These are phyloP conservation scores for Oxyteleia sp. DNA, from an alignment of 2,888 invertebrate species.

Conservation along the genomic window DNA sequence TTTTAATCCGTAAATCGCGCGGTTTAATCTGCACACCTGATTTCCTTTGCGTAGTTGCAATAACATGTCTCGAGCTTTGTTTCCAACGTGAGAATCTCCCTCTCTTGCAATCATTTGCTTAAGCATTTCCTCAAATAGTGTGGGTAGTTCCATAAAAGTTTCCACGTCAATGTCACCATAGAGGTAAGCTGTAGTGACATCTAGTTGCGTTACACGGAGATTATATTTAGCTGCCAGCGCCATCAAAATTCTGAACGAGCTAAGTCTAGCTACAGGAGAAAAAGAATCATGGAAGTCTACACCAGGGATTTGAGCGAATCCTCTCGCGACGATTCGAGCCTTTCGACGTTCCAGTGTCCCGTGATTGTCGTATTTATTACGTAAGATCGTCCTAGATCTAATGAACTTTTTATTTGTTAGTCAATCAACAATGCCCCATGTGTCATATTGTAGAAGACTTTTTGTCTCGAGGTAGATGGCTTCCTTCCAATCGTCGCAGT, in stretches of 20 bases:
- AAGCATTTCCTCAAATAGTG: neutral
- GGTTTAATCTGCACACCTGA: slow-evolving; percentile 16
- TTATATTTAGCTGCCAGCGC: slow-evolving; percentile 58
- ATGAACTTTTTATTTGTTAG: no score
- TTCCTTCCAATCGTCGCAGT: no score
- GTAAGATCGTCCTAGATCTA: no score
- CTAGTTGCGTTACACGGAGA: slow-evolving; percentile 11
- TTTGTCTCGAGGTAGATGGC: no score
- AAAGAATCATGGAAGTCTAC: slow-evolving; percentile 70
- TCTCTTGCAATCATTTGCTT: neutral
- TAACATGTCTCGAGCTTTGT: neutral
- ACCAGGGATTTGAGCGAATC: slow-evolving; percentile 69
- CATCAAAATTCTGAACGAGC: slow-evolving; percentile 59
- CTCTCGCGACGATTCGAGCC: slow-evolving; percentile 72
- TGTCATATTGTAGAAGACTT: no score
- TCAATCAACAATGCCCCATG: no score
- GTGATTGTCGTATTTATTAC: slow-evolving; percentile 58
- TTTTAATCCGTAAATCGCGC: slow-evolving; percentile 15
- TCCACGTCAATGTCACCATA: slow-evolving; percentile 13
- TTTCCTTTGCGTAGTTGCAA: neutral
- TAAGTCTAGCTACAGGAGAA: slow-evolving; percentile 61
- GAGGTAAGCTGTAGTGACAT: slow-evolving; percentile 31
- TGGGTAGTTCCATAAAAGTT: slow-evolving; percentile 16
- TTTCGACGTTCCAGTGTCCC: slow-evolving; percentile 66
- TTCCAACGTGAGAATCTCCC: neutral